phyloP scores from a whole-genome alignment of 2,113 vertebrate genomes.

The Paradoxurus hermaphroditus region DNA sequence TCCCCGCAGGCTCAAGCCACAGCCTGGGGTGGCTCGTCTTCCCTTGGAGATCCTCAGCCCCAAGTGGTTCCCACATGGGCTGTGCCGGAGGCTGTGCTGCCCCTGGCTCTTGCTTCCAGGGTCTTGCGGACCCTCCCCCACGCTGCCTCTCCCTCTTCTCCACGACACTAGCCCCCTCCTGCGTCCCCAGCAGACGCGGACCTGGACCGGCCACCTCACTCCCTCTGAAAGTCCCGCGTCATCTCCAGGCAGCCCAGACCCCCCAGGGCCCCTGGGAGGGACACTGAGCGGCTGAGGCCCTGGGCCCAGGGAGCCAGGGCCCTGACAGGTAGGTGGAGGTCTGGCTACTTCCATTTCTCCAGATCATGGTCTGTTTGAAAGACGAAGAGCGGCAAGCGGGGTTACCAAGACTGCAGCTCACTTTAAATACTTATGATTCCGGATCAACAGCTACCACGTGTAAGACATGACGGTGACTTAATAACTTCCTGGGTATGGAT shows the following conservation, averaged over 20 bases:
- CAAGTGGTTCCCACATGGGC: not conserved
- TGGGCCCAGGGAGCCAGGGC: not conserved
- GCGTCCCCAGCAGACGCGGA: not conserved
- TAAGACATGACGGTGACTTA: not conserved
- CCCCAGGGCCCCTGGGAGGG: not conserved
- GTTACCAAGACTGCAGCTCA: not conserved
- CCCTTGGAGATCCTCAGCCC: not conserved
- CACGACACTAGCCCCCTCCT: accelerated
- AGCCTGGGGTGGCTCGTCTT: not conserved
- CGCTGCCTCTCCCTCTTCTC: not conserved
- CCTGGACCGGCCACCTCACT: not conserved
- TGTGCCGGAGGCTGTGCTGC: too few species aligned
- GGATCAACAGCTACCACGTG: not conserved
- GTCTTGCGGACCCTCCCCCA: not conserved
- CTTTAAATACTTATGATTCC: not conserved
- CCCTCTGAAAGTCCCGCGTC: not conserved
- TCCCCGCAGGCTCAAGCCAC: not conserved
- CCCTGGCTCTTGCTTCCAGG: too few species aligned
- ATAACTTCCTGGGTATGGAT: not conserved
- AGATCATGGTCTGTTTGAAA: not conserved
- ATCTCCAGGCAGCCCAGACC: not conserved
- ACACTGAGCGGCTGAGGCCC: not conserved
- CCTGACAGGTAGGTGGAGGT: not conserved
- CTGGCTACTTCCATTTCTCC: not conserved
- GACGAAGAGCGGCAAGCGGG: not conserved